phyloP scores from a whole-genome alignment of 2,888 invertebrate genomes.

The Drosophila cyrtoloma region DNA sequence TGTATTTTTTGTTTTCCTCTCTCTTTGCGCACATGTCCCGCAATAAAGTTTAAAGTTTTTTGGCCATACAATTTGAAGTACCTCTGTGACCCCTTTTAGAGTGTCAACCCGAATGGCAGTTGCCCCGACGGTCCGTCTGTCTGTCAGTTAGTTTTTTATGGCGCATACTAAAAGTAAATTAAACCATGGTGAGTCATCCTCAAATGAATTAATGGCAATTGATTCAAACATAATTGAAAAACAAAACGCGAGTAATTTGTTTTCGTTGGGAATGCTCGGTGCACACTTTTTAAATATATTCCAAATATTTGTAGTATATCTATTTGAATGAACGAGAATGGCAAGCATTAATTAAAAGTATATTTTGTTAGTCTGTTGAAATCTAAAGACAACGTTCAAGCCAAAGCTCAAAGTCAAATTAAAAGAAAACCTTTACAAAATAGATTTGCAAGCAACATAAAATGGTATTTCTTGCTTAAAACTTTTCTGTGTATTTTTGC shows the following conservation, averaged over 20 bases:
- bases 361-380: not conserved
- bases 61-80: constrained; percentile 39
- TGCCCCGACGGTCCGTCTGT: constrained; percentile 10
- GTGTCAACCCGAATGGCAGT: constrained; percentile 57
- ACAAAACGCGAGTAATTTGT: not conserved
- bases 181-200: constrained; percentile 8
- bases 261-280: not conserved
- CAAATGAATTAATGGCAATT: not conserved
- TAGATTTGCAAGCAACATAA: not conserved
- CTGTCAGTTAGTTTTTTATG: constrained; percentile 40
- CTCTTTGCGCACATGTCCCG: constrained; percentile 13
- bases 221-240: constrained; percentile 6
- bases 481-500: not conserved
- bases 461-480: not conserved
- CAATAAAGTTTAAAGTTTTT: constrained; percentile 44
- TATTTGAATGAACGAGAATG: not conserved
- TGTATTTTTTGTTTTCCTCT: constrained; percentile 3
- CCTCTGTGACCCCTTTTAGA: constrained; percentile 73
- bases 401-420: not conserved
- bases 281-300: not conserved
- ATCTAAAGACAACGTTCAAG: not conserved
- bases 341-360: not conserved
- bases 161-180: constrained; percentile 11
- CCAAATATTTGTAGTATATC: not conserved
- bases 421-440: not conserved